Evolutionary conservation across 2,888 invertebrate species (phyloP).

Genomic region (Standfussiana lucernea): DNA sequence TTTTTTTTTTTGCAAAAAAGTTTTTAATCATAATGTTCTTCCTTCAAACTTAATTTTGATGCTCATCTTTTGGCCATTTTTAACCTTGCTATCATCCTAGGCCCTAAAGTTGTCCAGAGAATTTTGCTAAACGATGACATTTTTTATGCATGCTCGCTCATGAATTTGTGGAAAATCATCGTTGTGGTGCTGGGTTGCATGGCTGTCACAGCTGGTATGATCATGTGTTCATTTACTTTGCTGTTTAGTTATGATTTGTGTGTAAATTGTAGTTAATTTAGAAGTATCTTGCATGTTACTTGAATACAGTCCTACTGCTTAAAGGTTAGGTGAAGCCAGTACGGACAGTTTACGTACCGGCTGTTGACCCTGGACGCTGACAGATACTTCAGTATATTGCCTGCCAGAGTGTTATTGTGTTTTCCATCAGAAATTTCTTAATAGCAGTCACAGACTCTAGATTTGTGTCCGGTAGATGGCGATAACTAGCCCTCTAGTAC

Average conservation of each 20-base stretch:
- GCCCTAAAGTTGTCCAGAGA: background rate
- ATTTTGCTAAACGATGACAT: background rate
- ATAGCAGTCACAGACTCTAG: too few species aligned
- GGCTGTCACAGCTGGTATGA: constrained; percentile 39
- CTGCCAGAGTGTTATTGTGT: background rate
- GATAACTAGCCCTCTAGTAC: too few species aligned
- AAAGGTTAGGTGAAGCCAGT: background rate
- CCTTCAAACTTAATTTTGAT: background rate
- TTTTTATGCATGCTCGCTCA: background rate
- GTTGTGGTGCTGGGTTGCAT: constrained; percentile 43
- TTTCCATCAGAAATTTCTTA: background rate
- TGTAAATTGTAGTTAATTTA: background rate
- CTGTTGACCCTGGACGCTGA: background rate
- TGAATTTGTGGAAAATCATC: background rate
- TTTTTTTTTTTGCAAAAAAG: too few species aligned
- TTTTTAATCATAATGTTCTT: background rate
- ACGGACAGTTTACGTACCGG: background rate
- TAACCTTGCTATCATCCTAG: background rate
- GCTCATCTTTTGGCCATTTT: too few species aligned
- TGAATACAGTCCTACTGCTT: background rate
- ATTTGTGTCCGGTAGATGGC: too few species aligned
- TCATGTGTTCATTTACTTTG: background rate
- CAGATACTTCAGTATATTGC: background rate
- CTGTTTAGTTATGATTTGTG: constrained; percentile 1
- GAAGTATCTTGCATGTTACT: background rate